Conservation (phyloP, 2,797 vertebrate genomes). For the Taenioides sp. region DNA sequence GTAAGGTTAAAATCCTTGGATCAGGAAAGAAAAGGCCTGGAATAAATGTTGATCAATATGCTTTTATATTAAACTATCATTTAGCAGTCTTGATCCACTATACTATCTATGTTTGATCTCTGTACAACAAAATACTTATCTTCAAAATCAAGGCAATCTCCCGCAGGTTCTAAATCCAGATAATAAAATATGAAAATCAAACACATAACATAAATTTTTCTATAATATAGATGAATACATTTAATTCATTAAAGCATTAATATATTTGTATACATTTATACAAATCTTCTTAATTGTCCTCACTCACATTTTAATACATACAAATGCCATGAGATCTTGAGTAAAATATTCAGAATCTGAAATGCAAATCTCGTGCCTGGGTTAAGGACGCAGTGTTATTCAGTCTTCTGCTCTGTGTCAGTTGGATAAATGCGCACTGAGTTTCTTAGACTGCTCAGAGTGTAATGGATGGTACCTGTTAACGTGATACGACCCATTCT, state of each 20-base stretch:
- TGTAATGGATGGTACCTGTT: slow-evolving; percentile 71
- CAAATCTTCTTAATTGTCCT: too few relatives aligned
- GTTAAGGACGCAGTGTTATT: slow-evolving; percentile 63
- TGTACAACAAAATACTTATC: too few relatives aligned
- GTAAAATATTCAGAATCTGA: slow-evolving; percentile 10
- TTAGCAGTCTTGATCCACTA: too few relatives aligned
- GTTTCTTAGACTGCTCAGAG: slow-evolving; percentile 65
- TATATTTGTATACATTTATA: too few relatives aligned
- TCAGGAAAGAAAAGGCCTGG: not conserved
- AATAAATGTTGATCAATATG: not conserved
- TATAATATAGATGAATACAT: too few relatives aligned
- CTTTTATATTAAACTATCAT: not conserved
- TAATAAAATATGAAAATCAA: not conserved
- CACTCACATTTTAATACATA: too few relatives aligned
- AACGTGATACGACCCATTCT: slow-evolving; percentile 64
- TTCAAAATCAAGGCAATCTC: too few relatives aligned
- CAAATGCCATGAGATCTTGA: too few relatives aligned
- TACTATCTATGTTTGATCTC: too few relatives aligned
- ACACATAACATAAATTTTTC: too few relatives aligned
- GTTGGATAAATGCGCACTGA: slow-evolving; percentile 70
- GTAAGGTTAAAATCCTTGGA: slow-evolving; percentile 10
- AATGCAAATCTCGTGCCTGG: slow-evolving; percentile 28
- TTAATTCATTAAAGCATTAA: too few relatives aligned
- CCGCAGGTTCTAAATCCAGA: too few relatives aligned
- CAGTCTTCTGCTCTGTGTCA: slow-evolving; percentile 48